Base-by-base conservation (phyloP, 1,140 invertebrate genomes). In the Calliphora vicina region DNA sequence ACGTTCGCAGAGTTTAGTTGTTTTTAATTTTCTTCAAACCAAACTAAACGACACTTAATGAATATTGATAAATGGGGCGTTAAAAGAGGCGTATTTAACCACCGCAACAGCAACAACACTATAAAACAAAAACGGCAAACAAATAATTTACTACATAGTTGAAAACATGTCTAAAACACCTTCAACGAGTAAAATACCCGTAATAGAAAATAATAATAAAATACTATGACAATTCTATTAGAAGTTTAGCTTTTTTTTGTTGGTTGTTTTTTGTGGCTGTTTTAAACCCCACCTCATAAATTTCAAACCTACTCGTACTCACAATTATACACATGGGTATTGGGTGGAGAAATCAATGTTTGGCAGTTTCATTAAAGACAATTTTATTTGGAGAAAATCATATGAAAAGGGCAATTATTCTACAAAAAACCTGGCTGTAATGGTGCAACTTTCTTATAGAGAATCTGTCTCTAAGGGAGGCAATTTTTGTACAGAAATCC, bases 1-100 rank as follows among this genome's bases (percentile, higher is more conserved):
- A 67, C 61, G 61, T 67, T 67, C 61, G 17, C n/a, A 67, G 20
- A 67, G 20, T n/a, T 10, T 57, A 57, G 35, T 35, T n/a, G 50
- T 57, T 57, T 57, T 17, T 57, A 57, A n/a, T 6, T 57, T 26
- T 29, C 72, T 35, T 76, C n/a, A 76, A 29, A 43, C 9, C 9
- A 67, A 67, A 25, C 61, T 9, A 57, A 45, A 81, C 80, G 80
- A 81, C 80, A 81, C 45, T 57, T 42, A 81, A 81, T 81, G 80
- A 81, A 81, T 81, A 81, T 81, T 81, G 80, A 81, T 81, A 81
- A 81, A 81, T 45, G 45, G 80, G 80, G 80, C 80, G 80, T 45
- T 45, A 57, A 57, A 57, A 81, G 35, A 57, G 45, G 80, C 80
- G 45, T 35, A 29, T 35, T 43, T 23, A 76, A 76, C 73, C 17